Conservation (phyloP, 2,888 invertebrate genomes). For the Minunthozetes semirufus region DNA sequence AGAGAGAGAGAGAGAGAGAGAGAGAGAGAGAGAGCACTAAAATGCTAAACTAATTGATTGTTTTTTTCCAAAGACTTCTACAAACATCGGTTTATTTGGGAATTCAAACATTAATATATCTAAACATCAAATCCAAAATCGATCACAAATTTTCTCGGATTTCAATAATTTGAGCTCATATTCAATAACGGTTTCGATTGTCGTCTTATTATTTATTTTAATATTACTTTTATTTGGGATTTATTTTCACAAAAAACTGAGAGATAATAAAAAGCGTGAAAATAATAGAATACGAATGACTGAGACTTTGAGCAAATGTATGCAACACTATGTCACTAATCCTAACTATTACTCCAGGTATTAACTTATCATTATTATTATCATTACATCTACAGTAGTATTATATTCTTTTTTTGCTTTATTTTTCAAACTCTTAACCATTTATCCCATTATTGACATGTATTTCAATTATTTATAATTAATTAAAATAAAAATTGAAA, state of each 20-base stretch:
- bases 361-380: neutral
- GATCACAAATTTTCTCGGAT: neutral
- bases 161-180: neutral
- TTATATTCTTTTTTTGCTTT: no score
- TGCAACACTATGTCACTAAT: conserved; percentile 43
- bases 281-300: conserved; percentile 23
- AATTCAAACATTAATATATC: neutral
- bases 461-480: no score
- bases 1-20: no score
- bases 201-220: neutral
- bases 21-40: no score
- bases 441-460: no score
- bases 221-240: neutral
- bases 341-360: conserved; percentile 43
- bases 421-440: no score
- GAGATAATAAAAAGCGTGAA: neutral
- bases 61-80: no score
- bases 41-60: no score
- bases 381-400: neutral
- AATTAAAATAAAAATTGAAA: no score
- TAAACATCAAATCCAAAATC: neutral
- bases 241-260: neutral
- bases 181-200: neutral
- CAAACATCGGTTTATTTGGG: neutral
- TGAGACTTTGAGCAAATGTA: conserved; percentile 39